phyloP scores from a whole-genome alignment of 1,140 invertebrate species.

The Chlorops oryzae region DNA sequence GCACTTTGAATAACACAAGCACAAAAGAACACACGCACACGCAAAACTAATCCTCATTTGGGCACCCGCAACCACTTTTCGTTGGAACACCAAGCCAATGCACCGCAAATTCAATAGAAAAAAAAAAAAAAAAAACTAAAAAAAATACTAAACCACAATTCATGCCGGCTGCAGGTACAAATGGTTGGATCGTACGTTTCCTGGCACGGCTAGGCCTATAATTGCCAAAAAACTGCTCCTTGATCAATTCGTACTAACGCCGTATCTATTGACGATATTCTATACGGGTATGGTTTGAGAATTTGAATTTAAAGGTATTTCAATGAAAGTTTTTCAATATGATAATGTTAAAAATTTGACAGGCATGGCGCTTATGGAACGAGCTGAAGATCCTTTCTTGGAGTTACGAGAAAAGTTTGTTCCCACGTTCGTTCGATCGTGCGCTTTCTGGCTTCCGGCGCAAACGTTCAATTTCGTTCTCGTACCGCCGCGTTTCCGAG shows the following conservation, averaged over 20 bases:
- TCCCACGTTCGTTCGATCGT: conserved; percentile 65
- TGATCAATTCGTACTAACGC: conserved; percentile 75
- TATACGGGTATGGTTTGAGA: conserved; percentile 59
- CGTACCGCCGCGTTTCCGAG: conserved; percentile 59
- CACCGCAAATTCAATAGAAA: too few species aligned
- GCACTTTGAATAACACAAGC: too few species aligned
- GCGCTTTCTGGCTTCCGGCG: conserved; percentile 71
- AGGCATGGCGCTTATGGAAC: conserved; percentile 70
- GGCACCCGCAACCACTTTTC: too few species aligned
- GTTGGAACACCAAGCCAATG: too few species aligned
- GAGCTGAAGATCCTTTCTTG: conserved; percentile 58
- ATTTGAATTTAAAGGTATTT: too few species aligned
- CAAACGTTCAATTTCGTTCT: conserved; percentile 69
- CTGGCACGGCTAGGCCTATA: conserved; percentile 57
- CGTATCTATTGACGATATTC: conserved; percentile 62
- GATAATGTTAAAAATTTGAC: too few species aligned
- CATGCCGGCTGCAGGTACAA: too few species aligned
- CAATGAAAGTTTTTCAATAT: too few species aligned
- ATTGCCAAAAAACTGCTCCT: conserved; percentile 64
- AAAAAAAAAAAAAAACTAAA: too few species aligned
- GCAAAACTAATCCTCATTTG: too few species aligned
- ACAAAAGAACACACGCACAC: too few species aligned
- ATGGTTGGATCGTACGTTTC: conserved; percentile 64
- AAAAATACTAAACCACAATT: too few species aligned
- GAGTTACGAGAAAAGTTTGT: conserved; percentile 67